A percentile compares a stretch with the other conserved stretches of the same genome.
These are phyloP conservation scores for Emydura subglobosa DNA, from an alignment of 2,113 vertebrate genomes.

Conservation along the genomic window DNA sequence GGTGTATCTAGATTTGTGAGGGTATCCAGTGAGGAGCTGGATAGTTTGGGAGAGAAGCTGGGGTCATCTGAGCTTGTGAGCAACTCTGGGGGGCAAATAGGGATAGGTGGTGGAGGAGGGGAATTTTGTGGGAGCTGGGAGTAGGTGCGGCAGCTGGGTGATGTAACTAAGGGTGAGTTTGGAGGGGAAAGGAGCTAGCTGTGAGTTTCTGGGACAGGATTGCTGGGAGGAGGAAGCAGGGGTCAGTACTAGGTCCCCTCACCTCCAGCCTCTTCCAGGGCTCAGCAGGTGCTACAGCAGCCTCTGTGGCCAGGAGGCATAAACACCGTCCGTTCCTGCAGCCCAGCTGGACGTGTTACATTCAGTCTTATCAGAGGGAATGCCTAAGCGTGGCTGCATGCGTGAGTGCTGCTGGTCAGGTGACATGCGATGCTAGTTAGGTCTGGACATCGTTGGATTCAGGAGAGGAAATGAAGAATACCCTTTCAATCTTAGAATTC, in stretches of 20 bases:
- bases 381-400: not conserved
- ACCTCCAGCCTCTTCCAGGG: not conserved
- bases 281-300: not conserved
- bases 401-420: not conserved
- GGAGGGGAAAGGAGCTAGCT: not conserved
- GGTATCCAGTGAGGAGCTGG: no score
- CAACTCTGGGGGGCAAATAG: not conserved
- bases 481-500: not conserved
- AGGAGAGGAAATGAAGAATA: not conserved
- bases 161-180: not conserved
- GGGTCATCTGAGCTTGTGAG: not conserved
- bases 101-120: not conserved
- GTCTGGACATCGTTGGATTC: not conserved
- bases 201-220: no score
- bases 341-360: not conserved
- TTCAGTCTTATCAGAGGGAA: not conserved
- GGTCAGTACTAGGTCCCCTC: not conserved
- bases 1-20: no score
- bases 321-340: not conserved
- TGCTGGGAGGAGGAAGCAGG: no score
- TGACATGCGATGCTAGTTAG: not conserved
- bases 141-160: not conserved
- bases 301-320: not conserved
- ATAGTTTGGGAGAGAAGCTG: no score
- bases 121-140: not conserved